Evolutionary conservation across 2,113 vertebrate species (phyloP).

Genomic region (Pelecanoides urinatrix): DNA sequence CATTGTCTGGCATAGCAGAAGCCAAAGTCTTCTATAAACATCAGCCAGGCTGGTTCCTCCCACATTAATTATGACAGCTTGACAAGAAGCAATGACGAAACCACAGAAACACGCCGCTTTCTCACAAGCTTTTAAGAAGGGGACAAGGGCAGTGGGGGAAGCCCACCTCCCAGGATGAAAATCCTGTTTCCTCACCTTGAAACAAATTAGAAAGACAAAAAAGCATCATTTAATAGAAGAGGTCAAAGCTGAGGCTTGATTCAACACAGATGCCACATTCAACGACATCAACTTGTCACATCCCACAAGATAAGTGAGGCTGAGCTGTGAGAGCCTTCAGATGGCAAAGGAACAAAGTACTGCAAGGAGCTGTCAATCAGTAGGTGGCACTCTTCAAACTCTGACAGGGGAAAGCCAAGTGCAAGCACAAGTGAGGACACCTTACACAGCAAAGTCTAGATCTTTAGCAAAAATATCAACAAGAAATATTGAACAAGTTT

Average conservation of each 20-base stretch:
- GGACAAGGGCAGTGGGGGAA: background rate
- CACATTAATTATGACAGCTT: background rate
- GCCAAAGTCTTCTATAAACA: background rate
- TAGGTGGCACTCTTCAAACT: conserved; percentile 37
- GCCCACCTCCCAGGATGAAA: background rate
- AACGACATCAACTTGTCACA: background rate
- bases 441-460: background rate
- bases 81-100: background rate
- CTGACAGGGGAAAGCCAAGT: background rate
- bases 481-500: background rate
- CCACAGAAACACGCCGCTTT: background rate
- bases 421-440: background rate
- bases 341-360: background rate
- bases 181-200: background rate
- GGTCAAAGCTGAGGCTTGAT: background rate
- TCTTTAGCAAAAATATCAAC: background rate
- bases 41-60: conserved; percentile 8
- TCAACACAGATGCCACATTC: background rate
- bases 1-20: background rate
- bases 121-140: background rate
- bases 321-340: background rate
- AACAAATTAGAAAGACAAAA: background rate
- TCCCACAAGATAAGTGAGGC: background rate
- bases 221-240: background rate
- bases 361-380: background rate